Percentiles rank a stretch among this genome's conserved stretches.
These are phyloP conservation scores for Ceryle rudis DNA, from an alignment of 2,797 vertebrate genomes.

Conservation along the genomic window DNA sequence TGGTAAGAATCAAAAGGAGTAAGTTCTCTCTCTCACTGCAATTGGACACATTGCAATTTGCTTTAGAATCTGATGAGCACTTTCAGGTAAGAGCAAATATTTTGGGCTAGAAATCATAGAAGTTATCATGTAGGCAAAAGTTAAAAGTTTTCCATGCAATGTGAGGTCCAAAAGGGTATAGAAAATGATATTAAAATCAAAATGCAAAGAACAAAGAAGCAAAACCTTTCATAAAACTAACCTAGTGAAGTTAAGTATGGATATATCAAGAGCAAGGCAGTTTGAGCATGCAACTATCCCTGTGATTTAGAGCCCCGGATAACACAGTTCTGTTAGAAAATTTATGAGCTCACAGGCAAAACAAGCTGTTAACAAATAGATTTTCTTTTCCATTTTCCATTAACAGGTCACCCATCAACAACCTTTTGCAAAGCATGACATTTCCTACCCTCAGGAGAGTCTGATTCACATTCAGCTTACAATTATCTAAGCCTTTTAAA, in stretches of 20 bases:
- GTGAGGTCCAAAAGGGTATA: neutral
- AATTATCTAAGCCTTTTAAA: neutral
- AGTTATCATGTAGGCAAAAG: neutral
- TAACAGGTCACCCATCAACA: neutral
- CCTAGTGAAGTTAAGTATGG: neutral
- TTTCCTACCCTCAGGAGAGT: neutral
- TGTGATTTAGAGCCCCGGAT: neutral
- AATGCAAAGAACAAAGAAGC: neutral
- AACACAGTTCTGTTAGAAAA: neutral
- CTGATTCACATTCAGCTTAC: neutral
- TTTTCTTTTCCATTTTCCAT: neutral
- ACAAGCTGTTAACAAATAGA: neutral
- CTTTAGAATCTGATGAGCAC: neutral
- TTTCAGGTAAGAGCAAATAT: neutral
- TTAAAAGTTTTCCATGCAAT: neutral
- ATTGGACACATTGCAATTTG: neutral
- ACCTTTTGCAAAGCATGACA: neutral
- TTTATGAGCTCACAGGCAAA: constrained; percentile 12
- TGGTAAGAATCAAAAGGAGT: neutral
- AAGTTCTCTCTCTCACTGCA: neutral
- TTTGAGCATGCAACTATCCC: neutral
- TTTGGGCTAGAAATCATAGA: neutral
- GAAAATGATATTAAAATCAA: neutral
- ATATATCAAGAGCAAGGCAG: neutral
- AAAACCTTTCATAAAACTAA: neutral